phyloP scores from a whole-genome alignment of 2,888 invertebrate genomes.

The Carterocephalus palaemon region DNA sequence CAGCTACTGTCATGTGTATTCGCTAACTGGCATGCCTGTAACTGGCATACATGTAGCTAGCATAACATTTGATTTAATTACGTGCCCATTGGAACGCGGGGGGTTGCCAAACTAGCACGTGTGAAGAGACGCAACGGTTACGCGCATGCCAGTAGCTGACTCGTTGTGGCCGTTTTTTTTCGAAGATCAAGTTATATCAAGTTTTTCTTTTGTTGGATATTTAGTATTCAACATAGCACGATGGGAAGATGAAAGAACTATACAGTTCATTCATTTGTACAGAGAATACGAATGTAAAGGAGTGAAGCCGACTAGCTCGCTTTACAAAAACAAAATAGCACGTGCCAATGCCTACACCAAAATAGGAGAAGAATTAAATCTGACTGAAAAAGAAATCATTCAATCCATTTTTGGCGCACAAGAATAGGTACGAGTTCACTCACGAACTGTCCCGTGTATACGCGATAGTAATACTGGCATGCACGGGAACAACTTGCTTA shows the following conservation, averaged over 20 bases:
- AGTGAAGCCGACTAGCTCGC: conserved; percentile 26
- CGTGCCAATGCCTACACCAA: conserved; percentile 27
- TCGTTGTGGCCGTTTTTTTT: background rate
- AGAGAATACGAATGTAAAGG: conserved; percentile 29
- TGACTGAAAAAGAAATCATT: too few relatives aligned
- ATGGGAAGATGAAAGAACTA: conserved; percentile 28
- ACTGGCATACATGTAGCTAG: too few relatives aligned
- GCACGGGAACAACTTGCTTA: too few relatives aligned
- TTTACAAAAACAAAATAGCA: conserved; percentile 30
- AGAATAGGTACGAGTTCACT: too few relatives aligned
- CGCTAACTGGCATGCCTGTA: too few relatives aligned
- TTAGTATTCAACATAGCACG: conserved; percentile 26
- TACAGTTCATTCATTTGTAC: conserved; percentile 29
- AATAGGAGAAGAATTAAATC: conserved; percentile 4
- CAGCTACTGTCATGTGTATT: too few relatives aligned
- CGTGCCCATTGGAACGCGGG: background rate
- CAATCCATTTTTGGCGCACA: too few relatives aligned
- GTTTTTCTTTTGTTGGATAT: conserved; percentile 1
- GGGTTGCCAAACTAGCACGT: too few relatives aligned
- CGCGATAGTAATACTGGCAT: too few relatives aligned
- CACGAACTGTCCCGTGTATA: too few relatives aligned
- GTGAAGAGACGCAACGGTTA: background rate
- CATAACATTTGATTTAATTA: background rate
- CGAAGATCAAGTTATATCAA: background rate
- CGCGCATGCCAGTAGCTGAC: background rate